A percentile compares a stretch with the other conserved stretches of the same genome.
Conservation (phyloP, 2,797 vertebrate genomes). For the Cercopithecus hamlyni region DNA sequence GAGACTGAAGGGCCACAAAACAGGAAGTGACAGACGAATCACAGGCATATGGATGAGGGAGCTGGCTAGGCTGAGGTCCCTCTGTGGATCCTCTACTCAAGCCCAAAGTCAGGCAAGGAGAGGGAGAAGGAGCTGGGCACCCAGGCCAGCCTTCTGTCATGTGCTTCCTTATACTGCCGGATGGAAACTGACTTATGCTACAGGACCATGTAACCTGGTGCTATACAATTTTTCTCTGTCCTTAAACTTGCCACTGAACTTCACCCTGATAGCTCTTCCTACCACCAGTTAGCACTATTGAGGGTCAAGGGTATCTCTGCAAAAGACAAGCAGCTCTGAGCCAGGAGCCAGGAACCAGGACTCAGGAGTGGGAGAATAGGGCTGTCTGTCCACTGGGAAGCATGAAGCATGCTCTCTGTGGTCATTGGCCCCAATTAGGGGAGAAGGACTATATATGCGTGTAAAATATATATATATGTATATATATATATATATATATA, state of each 20-base stretch:
- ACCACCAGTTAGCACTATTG: neutral
- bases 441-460: neutral
- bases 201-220: neutral
- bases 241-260: neutral
- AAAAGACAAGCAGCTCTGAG: neutral
- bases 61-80: fast-evolving
- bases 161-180: neutral
- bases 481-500: no score
- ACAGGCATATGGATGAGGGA: neutral
- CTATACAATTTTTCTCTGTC: neutral
- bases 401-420: neutral
- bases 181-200: neutral
- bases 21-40: neutral
- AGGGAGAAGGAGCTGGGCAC: no score
- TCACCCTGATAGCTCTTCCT: neutral
- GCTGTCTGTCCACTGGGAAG: neutral
- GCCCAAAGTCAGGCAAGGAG: neutral
- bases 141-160: neutral
- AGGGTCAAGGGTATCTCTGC: neutral
- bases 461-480: no score
- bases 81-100: neutral
- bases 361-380: neutral
- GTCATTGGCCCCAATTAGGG: neutral
- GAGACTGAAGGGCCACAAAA: neutral
- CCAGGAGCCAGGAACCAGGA: neutral